These are phyloP conservation scores for Mionectes olivaceus DNA, from an alignment of 2,797 vertebrate species.

Conservation along the genomic window DNA sequence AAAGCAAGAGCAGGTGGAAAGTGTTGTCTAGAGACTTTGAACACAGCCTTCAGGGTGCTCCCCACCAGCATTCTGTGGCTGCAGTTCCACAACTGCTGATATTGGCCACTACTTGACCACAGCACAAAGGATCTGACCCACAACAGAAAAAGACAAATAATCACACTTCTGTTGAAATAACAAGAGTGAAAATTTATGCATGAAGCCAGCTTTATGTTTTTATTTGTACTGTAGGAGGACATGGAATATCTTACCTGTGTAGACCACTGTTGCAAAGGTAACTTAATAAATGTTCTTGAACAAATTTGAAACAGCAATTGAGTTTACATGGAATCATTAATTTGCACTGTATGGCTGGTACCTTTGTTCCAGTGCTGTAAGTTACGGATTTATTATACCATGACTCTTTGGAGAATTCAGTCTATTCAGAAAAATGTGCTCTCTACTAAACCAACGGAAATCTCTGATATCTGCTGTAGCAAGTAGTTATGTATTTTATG, in stretches of 20 bases:
- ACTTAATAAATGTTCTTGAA: neutral
- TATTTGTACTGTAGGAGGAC: neutral
- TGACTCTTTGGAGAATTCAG: neutral
- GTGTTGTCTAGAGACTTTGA: neutral
- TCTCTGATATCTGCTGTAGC: neutral
- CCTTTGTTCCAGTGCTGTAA: constrained; percentile 21
- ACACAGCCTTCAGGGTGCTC: neutral
- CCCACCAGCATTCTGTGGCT: neutral
- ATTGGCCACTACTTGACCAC: fast-evolving
- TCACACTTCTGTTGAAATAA: neutral
- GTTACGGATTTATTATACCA: constrained; percentile 27
- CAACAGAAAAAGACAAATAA: neutral
- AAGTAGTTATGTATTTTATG: neutral
- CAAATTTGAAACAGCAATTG: constrained; percentile 27
- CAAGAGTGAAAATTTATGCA: neutral
- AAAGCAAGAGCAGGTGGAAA: neutral
- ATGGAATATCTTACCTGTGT: neutral
- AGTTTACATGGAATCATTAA: neutral
- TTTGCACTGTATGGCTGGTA: neutral
- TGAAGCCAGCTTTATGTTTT: neutral
- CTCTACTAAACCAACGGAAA: neutral
- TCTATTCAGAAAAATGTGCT: neutral
- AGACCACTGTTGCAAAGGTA: neutral
- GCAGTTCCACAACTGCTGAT: neutral
- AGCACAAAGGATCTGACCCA: neutral